Percentiles rank a stretch among this genome's conserved stretches.
These are phyloP conservation scores for Molorchus minor DNA, from an alignment of 2,888 invertebrate species.

Conservation along the genomic window DNA sequence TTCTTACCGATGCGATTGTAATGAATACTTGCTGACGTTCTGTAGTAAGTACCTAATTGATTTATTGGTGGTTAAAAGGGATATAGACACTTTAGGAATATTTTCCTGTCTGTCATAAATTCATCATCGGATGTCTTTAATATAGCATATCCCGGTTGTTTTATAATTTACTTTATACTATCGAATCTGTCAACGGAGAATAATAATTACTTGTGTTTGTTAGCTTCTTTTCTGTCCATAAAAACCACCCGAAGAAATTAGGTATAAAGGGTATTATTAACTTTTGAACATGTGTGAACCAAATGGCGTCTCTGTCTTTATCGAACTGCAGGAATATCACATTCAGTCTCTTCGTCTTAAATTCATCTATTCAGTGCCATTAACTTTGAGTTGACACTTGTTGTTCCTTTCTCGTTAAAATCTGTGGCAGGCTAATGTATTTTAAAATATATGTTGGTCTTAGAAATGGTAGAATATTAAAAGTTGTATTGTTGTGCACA, in stretches of 20 bases:
- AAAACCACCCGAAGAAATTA: slow-evolving; percentile 39
- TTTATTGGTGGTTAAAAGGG: too few species aligned
- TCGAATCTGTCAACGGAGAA: slow-evolving; percentile 47
- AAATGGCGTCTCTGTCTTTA: slow-evolving; percentile 40
- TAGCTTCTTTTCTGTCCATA: slow-evolving; percentile 11
- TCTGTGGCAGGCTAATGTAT: slow-evolving; percentile 13
- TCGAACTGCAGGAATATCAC: slow-evolving; percentile 4
- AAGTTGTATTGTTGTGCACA: slow-evolving; percentile 4
- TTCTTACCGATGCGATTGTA: too few species aligned
- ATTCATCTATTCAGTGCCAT: slow-evolving; percentile 18
- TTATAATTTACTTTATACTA: neutral
- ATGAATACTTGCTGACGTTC: too few species aligned
- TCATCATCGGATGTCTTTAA: too few species aligned
- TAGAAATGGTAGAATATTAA: slow-evolving; percentile 1
- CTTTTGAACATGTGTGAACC: slow-evolving; percentile 47
- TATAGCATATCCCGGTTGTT: too few species aligned
- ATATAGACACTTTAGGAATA: too few species aligned
- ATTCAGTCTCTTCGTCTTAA: slow-evolving; percentile 25
- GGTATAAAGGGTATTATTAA: slow-evolving; percentile 39
- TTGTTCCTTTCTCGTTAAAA: slow-evolving; percentile 19
- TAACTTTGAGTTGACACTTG: slow-evolving; percentile 20
- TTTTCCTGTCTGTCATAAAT: too few species aligned
- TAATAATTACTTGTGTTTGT: slow-evolving; percentile 46
- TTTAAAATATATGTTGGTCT: slow-evolving; percentile 7
- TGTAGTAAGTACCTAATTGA: too few species aligned